phyloP scores from a whole-genome alignment of 64 coral and sea anemone species.

The Pachyseris speciosa region DNA sequence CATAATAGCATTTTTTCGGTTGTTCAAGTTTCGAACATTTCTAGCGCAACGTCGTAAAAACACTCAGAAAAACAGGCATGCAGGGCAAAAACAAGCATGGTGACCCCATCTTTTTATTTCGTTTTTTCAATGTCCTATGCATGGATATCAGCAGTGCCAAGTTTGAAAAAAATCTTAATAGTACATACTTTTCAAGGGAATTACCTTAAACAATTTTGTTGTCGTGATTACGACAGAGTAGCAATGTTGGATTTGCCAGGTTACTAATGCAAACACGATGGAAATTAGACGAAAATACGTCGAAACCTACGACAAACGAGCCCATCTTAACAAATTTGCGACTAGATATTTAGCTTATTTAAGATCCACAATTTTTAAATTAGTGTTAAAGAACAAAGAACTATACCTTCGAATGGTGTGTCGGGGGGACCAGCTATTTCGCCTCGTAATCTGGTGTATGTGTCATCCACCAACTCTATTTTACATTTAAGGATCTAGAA shows the following conservation, averaged over 20 bases:
- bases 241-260: not conserved
- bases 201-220: too few species aligned
- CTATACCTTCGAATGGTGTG: slow-evolving; percentile 87
- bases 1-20: too few species aligned
- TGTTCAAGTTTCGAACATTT: too few species aligned
- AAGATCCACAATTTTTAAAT: not conserved
- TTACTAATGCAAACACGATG: slow-evolving; percentile 14
- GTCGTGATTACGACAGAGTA: not conserved
- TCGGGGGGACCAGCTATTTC: slow-evolving; percentile 77
- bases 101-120: too few species aligned
- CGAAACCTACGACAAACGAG: not conserved
- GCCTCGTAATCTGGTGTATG: slow-evolving; percentile 65
- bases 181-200: too few species aligned
- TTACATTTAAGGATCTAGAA: slow-evolving; percentile 57
- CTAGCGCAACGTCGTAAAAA: too few species aligned
- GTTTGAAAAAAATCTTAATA: too few species aligned
- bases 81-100: too few species aligned
- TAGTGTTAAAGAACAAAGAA: not conserved
- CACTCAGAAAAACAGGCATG: too few species aligned
- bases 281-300: not conserved
- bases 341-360: not conserved
- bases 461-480: slow-evolving; percentile 74
- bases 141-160: too few species aligned
- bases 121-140: too few species aligned
- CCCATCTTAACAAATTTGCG: not conserved